Percentiles rank a stretch among this genome's conserved stretches.
Evolutionary conservation across 2,797 vertebrate species (phyloP).

Genomic region (Catharus ustulatus): DNA sequence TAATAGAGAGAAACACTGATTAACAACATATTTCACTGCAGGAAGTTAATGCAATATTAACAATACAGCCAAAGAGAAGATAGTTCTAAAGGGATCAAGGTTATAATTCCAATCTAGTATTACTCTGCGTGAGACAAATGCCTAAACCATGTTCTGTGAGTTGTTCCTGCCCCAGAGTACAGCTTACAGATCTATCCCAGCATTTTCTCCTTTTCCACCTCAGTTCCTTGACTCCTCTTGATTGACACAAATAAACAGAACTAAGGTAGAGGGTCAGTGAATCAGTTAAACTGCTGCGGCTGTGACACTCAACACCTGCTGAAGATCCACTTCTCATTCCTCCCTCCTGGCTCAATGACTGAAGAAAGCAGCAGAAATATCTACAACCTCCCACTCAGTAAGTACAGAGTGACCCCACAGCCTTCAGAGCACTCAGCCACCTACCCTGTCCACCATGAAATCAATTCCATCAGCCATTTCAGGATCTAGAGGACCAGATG

Average conservation of each 20-base stretch:
- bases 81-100: not conserved
- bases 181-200: not conserved
- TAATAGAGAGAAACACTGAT: conserved; percentile 6
- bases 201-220: not conserved
- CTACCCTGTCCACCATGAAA: conserved; percentile 98
- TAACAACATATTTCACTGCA: not conserved
- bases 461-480: conserved; percentile 98
- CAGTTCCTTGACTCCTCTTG: not conserved
- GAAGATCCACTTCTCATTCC: not conserved
- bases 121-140: not conserved
- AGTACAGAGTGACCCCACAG: not conserved
- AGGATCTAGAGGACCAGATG: conserved; percentile 93
- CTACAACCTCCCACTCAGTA: not conserved
- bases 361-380: not conserved
- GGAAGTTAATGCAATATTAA: not conserved
- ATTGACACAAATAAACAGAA: not conserved
- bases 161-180: not conserved
- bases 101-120: not conserved
- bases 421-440: not conserved
- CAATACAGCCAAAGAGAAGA: not conserved
- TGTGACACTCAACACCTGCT: not conserved
- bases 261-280: not conserved
- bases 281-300: not conserved
- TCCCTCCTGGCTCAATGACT: not conserved
- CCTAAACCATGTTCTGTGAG: not conserved